A percentile compares a stretch with the other conserved stretches of the same genome.
phyloP scores from a whole-genome alignment of 2,797 vertebrate genomes.

The Acipenser ruthenus region DNA sequence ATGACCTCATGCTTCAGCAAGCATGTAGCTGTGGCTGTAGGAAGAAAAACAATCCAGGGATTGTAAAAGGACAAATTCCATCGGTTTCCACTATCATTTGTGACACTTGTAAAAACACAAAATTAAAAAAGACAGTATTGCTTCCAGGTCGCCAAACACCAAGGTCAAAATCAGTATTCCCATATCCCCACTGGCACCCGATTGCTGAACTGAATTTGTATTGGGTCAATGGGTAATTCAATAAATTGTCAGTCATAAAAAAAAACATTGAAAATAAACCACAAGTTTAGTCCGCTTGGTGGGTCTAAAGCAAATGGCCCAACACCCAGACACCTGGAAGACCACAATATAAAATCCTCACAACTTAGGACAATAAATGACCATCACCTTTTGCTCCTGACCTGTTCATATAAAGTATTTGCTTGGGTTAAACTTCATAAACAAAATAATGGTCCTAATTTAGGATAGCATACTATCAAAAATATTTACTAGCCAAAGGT shows the following conservation, averaged over 20 bases:
- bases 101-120: neutral
- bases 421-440: no score
- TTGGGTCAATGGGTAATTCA: no score
- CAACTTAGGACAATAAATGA: neutral
- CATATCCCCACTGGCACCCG: no score
- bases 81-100: neutral
- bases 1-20: constrained; percentile 6
- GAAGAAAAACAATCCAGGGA: neutral
- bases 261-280: neutral
- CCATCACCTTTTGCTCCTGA: neutral
- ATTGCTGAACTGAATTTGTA: no score
- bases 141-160: neutral
- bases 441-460: no score
- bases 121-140: neutral
- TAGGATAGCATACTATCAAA: no score
- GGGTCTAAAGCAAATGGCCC: neutral
- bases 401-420: no score
- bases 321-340: neutral
- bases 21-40: neutral
- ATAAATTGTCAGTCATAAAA: no score
- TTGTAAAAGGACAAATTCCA: neutral
- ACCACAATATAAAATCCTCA: neutral
- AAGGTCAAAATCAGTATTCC: neutral
- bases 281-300: constrained; percentile 1
- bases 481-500: no score